Base-by-base conservation (phyloP, 2,888 invertebrate genomes). In the Ectemnius cavifrons region DNA sequence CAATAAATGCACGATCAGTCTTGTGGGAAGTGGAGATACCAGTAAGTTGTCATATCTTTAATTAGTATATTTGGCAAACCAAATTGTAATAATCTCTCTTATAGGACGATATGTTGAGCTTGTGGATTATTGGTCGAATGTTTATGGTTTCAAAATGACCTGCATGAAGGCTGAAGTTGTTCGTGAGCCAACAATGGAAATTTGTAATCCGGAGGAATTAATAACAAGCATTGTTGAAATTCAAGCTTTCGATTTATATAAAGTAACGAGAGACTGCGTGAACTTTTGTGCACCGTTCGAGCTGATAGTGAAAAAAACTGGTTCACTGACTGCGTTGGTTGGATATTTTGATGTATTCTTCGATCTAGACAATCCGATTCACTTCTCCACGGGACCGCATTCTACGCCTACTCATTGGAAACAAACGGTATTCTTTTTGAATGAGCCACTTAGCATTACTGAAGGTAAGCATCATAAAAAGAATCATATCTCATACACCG, bases 301-400 rank as follows among this genome's bases (percentile, higher is more conserved):
- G 77, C 91, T 97, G 37, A 92, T 91, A 46, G 93, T 95, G 37
- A 92, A 91, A 0, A 93, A 93, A 84, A 93, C 94, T 84, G 95
- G 96, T 16, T 90, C 92, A 45, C 87, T 99, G 47, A 97, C 96
- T 1, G 96, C 96, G 2, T 92, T 98, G 77, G 95, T 96, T 69
- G 98, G 98, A 6, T 98, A 97, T 91, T 99, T 99, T 92, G 97
- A 98, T 91, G 95, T 95, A 28, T 95, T 94, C 88, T 98, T 98
- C 91, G 95, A 96, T 86, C 91, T 95, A 67, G 93, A 94, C 1
- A 93, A 93, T 80, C 91, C 93, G 14, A 92, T 96, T 5, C 91
- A 92, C 3, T 94, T 98, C 85, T 95, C 95, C 64, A 98, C 98
- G 0, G 95, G 96, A 0, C 98, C 98, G 2, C 92, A 93, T 52